These are phyloP conservation scores for Balaeniceps rex DNA, from an alignment of 2,113 vertebrate species.

Conservation along the genomic window DNA sequence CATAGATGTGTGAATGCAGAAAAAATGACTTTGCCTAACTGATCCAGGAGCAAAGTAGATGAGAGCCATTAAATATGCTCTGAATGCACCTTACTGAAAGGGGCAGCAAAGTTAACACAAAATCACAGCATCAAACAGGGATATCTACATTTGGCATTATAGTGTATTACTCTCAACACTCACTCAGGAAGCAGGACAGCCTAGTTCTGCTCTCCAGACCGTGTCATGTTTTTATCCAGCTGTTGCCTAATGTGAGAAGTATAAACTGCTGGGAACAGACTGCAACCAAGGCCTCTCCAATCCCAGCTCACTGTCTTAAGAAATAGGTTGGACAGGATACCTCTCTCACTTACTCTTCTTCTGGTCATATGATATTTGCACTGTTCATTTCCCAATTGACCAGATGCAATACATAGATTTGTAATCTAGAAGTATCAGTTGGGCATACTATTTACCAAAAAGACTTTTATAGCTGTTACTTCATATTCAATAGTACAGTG, in stretches of 20 bases:
- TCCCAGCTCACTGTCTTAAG: neutral
- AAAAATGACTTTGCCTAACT: neutral
- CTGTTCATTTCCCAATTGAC: neutral
- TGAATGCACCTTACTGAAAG: neutral
- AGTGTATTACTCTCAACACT: neutral
- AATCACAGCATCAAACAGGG: neutral
- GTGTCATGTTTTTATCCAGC: neutral
- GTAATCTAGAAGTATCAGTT: neutral
- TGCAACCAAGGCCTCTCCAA: neutral
- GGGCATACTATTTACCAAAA: neutral
- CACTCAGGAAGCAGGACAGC: neutral
- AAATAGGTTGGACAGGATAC: neutral
- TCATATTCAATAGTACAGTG: neutral
- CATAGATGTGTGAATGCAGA: neutral
- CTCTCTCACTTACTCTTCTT: neutral
- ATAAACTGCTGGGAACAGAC: neutral
- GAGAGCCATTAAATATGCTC: neutral
- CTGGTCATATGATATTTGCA: neutral
- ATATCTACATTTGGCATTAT: neutral
- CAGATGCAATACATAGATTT: neutral
- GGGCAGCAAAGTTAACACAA: neutral
- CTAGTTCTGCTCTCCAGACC: neutral
- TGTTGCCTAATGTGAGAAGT: neutral
- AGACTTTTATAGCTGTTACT: neutral
- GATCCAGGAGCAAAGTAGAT: neutral